Base-by-base conservation (phyloP, 2,888 invertebrate genomes). In the Ctenicera cuprea region DNA sequence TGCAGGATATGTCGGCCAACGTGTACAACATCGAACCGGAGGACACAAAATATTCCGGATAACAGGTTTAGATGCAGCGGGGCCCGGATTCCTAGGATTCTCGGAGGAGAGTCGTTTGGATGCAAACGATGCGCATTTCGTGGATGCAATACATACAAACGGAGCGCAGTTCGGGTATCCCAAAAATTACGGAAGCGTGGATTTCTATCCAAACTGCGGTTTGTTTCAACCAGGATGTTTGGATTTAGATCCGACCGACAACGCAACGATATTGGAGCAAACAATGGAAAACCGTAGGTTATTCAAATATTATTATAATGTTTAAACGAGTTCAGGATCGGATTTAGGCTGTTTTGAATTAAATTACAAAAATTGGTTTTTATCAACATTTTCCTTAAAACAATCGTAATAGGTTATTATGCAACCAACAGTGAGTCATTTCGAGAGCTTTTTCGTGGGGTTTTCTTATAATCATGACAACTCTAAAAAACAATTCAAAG, bases 151-250 rank as follows among this genome's bases (percentile, higher is more conserved):
- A 63, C 94, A 94, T 80, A 93, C 94, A 0, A 93, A 93, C 81
- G 92, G 92, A 0, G 89, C 92, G 76, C 86, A 92, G 1, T 92
- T 93, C 79, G 94, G 94, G 0, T 91, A 92, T 80, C 84, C 91
- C 14, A 91, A 92, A 78, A 87, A 90, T 38, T 90, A 91, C 78
- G 94, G 94, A 0, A 92, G 93, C 81, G 90, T 91, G 0, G 94
- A 94, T 80, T 94, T 93, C 82, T 94, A 93, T 80, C 88, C 93
- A 83, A 94, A 94, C 80, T 93, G 94, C 0, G 94, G 94, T 0
- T 88, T 91, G 22, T 87, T 89, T 48, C 93, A 94, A 78, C 93
- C 93, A 0, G 93, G 93, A 0, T 94, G 94, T 82, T 50, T 67
- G 30, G 65, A 52, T 67, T 74, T 59, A 18, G 52, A 71, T 54